phyloP scores from a whole-genome alignment of 1,140 invertebrate genomes.

The Hesperophylax magnus region DNA sequence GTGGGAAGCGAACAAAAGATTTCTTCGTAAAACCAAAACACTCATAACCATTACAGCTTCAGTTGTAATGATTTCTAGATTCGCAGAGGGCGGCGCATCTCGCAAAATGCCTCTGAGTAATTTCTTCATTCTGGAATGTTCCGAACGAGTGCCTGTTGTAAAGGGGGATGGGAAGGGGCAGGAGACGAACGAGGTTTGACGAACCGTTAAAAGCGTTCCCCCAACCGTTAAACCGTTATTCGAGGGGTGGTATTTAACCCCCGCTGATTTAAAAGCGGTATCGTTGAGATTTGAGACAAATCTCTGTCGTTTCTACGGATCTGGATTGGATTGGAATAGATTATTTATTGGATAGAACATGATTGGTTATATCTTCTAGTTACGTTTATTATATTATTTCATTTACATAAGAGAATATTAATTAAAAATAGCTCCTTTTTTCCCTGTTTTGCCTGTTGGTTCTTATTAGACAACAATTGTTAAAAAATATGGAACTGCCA shows the following conservation, averaged over 20 bases:
- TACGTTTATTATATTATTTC: background rate
- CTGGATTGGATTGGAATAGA: background rate
- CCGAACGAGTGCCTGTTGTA: slow-evolving; percentile 15
- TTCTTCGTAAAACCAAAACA: too few relatives aligned
- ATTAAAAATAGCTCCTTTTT: too few relatives aligned
- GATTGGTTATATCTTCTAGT: background rate
- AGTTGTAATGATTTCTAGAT: background rate
- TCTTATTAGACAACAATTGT: too few relatives aligned
- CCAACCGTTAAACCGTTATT: slow-evolving; percentile 28
- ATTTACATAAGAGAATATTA: too few relatives aligned
- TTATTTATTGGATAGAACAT: background rate
- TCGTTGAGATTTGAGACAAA: slow-evolving; percentile 3
- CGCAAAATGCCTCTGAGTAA: slow-evolving; percentile 45
- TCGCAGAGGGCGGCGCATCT: background rate
- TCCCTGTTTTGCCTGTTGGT: too few relatives aligned
- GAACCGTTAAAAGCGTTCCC: slow-evolving; percentile 47
- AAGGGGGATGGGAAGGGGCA: background rate
- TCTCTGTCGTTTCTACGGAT: background rate
- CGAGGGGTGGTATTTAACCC: slow-evolving; percentile 30
- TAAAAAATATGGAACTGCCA: too few relatives aligned
- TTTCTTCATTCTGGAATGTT: slow-evolving; percentile 48
- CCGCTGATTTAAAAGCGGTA: slow-evolving; percentile 21
- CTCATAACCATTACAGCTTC: background rate
- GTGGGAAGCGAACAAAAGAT: too few relatives aligned
- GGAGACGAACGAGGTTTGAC: slow-evolving; percentile 41